A percentile compares a stretch with the other conserved stretches of the same genome.
Conservation (phyloP, 2,113 vertebrate species). For the Stomatorhinus ivindoensis region DNA sequence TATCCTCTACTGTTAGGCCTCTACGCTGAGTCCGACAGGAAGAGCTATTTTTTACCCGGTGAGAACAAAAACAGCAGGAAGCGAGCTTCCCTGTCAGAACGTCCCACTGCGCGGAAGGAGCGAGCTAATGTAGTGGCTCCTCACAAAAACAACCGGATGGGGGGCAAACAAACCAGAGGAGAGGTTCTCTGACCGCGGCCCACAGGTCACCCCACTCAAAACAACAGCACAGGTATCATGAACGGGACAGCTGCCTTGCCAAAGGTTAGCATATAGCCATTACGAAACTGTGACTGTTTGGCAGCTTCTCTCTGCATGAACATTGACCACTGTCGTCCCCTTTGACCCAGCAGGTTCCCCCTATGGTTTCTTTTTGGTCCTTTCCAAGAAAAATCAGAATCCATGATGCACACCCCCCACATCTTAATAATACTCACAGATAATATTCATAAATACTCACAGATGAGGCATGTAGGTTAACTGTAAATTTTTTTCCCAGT, state of each 20-base stretch:
- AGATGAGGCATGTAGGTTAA: not conserved
- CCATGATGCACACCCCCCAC: not conserved
- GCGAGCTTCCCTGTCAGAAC: not conserved
- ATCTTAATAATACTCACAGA: not conserved
- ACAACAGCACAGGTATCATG: not conserved
- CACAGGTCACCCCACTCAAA: not conserved
- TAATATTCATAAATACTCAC: not conserved
- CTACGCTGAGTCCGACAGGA: constrained; percentile 10
- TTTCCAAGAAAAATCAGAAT: not conserved
- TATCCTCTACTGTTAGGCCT: not conserved
- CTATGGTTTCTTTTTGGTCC: not conserved
- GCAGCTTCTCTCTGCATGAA: not conserved
- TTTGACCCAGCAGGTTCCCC: not conserved
- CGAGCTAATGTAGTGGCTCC: not conserved
- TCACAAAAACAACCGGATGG: not conserved
- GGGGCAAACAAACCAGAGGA: not conserved
- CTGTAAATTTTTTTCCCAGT: not conserved
- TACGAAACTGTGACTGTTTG: not conserved
- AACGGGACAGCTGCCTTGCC: not conserved
- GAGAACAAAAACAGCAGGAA: constrained; percentile 1
- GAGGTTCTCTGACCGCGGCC: too few species aligned
- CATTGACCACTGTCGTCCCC: not conserved
- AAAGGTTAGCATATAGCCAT: not conserved
- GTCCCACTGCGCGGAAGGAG: not conserved
- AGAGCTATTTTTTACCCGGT: constrained; percentile 1